Base-by-base conservation (phyloP, 2,888 invertebrate species). In the Andrena hattorfiana region DNA sequence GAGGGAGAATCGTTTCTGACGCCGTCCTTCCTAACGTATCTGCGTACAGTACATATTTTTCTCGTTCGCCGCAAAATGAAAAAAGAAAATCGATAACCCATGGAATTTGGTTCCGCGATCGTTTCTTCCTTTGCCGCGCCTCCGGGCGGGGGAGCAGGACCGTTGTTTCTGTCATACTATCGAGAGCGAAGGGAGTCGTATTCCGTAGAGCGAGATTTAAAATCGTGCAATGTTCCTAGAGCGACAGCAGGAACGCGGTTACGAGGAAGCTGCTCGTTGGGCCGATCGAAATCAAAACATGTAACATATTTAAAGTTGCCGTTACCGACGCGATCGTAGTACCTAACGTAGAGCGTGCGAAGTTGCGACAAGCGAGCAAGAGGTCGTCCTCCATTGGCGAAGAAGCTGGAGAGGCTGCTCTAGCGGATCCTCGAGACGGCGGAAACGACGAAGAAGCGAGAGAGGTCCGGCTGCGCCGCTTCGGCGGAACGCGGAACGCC, bases 1-100 rank as follows among this genome's bases (percentile, higher is more conserved):
- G 20, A 26, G 62, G 48, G 23, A 76, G 73, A 66, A 69, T 73
- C 54, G 80, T 81, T 81, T 78, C 51, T 73, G 81, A 78, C 72
- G 73, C 81, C 81, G 81, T 81, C 81, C 81, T 73, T 78, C 69
- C 51, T 28, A 64, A 72, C 63, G 56, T 73, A 73, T 30, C 48
- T 62, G 16, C 28, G 48, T 48, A 30, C 49, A 56, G 51, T 51
- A 8, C 20, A 51, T 51, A 51, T 51, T 30, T 68, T 64, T 42
- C 0, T 60, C 26, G 42, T 64, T 64, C 67, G 10, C 56, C 49
- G 49, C 62, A 66, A 63, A 26, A 23, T 0, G 13, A 42, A 42
- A 13, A 13, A 13, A 35, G 2, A 13, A 42, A 42, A 1, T 42
- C 68, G 74, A 62, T 35, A 49, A 49, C 51, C 30, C 28, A 51